Percentiles rank a stretch among this genome's conserved stretches.
Conservation (phyloP, 2,888 invertebrate genomes). For the Drosophila peninsularis region DNA sequence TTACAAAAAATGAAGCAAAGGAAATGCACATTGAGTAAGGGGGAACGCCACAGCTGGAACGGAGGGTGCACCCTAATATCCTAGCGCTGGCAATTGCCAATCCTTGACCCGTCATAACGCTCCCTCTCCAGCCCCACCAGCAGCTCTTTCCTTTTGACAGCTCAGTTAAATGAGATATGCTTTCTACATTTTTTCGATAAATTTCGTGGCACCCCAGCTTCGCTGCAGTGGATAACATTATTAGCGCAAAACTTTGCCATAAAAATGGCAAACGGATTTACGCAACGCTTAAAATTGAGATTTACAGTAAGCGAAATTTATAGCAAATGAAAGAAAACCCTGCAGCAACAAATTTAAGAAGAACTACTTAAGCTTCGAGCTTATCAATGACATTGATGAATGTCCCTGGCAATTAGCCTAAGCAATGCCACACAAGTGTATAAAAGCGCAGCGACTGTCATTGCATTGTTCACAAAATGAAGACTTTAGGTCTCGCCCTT, state of each 20-base stretch:
- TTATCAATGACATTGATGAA: conserved; percentile 60
- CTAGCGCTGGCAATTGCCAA: conserved; percentile 57
- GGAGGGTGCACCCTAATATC: conserved; percentile 29
- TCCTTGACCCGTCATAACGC: conserved; percentile 82
- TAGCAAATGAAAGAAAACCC: conserved; percentile 28
- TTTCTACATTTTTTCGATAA: conserved; percentile 66
- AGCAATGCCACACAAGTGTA: conserved; percentile 8
- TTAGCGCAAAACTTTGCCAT: conserved; percentile 64
- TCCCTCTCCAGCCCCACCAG: conserved; percentile 14
- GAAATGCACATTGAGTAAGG: conserved; percentile 29
- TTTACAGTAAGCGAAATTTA: conserved; percentile 64
- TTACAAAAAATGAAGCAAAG: conserved; percentile 5
- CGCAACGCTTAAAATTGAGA: conserved; percentile 66
- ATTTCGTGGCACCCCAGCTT: conserved; percentile 39
- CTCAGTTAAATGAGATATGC: conserved; percentile 69
- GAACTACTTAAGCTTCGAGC: conserved; percentile 25
- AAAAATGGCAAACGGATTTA: conserved; percentile 67
- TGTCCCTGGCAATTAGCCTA: conserved; percentile 37
- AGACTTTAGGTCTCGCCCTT: conserved; percentile 25
- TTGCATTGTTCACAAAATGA: conserved; percentile 24
- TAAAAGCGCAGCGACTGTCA: conserved; percentile 26
- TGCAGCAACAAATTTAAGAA: conserved; percentile 24
- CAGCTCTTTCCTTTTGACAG: conserved; percentile 44
- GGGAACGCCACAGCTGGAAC: conserved; percentile 21
- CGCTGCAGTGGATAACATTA: conserved; percentile 61